A percentile compares a stretch with the other conserved stretches of the same genome.
Conservation (phyloP, 2,888 invertebrate genomes). For the Polietes domitor region DNA sequence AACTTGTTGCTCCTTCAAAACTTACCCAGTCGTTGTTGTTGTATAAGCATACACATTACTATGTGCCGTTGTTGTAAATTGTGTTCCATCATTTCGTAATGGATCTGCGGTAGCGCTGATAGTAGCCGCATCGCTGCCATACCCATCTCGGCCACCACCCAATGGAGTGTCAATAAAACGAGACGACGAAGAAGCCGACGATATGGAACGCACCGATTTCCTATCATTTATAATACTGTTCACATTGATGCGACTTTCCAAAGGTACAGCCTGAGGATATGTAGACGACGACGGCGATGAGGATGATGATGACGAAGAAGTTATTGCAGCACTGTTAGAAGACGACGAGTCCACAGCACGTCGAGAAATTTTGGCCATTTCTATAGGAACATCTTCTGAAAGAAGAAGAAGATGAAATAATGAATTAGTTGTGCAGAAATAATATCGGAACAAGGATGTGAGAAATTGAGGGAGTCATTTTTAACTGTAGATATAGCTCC, state of each 20-base stretch:
- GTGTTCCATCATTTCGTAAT: conserved; percentile 69
- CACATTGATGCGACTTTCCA: conserved; percentile 39
- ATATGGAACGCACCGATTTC: conserved; percentile 53
- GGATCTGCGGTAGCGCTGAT: conserved; percentile 67
- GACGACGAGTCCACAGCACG: conserved; percentile 79
- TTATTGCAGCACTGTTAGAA: conserved; percentile 71
- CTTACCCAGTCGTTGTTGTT: conserved; percentile 69
- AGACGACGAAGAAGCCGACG: conserved; percentile 30
- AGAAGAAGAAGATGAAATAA: conserved; percentile 55
- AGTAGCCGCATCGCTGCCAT: conserved; percentile 61
- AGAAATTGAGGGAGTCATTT: too few species aligned
- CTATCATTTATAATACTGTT: conserved; percentile 48
- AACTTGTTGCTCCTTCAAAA: not conserved
- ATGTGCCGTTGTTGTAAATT: conserved; percentile 63
- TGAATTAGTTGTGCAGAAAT: too few species aligned
- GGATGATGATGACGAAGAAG: conserved; percentile 69
- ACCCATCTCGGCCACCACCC: conserved; percentile 37
- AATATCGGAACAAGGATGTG: too few species aligned
- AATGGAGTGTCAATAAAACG: conserved; percentile 64
- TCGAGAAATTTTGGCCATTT: conserved; percentile 81
- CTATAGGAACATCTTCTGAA: conserved; percentile 81
- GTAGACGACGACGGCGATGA: conserved; percentile 52
- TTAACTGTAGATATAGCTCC: too few species aligned
- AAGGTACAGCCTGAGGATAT: conserved; percentile 50
- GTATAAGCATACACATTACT: conserved; percentile 66